These are phyloP conservation scores for Oopsacas minuta DNA, from an alignment of 37 sponge, comb jelly and placozoan genomes.

Conservation along the genomic window DNA sequence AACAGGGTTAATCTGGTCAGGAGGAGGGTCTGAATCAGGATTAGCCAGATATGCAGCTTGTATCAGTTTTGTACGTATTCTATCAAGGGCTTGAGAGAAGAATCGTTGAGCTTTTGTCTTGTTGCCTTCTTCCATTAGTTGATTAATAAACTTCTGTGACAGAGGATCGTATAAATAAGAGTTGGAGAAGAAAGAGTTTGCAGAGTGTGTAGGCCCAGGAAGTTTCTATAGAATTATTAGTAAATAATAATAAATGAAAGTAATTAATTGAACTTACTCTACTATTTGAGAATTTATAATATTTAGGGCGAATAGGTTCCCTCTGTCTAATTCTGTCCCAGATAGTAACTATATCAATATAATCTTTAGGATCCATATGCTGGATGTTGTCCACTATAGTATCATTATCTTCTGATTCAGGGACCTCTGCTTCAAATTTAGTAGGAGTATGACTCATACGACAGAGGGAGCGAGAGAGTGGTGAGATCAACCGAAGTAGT, in stretches of 20 bases:
- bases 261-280: background rate
- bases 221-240: background rate
- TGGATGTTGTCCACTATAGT: background rate
- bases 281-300: background rate
- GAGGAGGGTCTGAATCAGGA: background rate
- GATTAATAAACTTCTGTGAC: background rate
- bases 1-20: background rate
- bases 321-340: background rate
- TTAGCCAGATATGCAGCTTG: background rate
- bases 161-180: background rate
- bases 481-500: background rate
- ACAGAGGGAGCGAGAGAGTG: background rate
- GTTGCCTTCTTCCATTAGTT: background rate
- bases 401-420: background rate
- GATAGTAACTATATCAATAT: background rate
- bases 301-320: background rate
- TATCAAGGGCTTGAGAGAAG: background rate
- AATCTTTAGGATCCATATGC: background rate
- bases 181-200: background rate
- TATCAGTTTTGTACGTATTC: background rate
- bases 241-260: background rate
- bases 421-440: too few species aligned
- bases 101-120: background rate
- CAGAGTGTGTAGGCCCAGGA: background rate
- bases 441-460: background rate